Evolutionary conservation across 2,888 invertebrate species (phyloP), one percentile per base, ranked within the genome.

Genomic region (Axea sp.): DNA sequence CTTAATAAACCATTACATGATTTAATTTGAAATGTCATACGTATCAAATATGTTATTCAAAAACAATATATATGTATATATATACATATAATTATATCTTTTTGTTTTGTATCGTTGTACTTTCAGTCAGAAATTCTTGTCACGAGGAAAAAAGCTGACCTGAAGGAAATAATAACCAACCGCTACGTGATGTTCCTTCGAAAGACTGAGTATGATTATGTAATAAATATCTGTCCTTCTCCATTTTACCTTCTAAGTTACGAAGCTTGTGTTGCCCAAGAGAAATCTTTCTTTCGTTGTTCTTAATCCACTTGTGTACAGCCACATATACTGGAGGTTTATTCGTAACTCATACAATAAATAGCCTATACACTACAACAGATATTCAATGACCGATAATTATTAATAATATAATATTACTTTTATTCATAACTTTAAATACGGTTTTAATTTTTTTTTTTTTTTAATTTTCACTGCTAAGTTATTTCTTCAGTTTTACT

Each of bases 81-180:
- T 35, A 22, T 33, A 14, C 4, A 19, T 19, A 19, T 19, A 19
- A n/a, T n/a, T 19, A 19, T 19, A 19, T 19, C 2, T 22, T 39
- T 31, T 17, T 51, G 19, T 24, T 24, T 37, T 15, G 11, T 39
- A n/a, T n/a, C n/a, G n/a, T 24, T 41, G 17, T 37, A 9, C 26
- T 3, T 35, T 31, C 24, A 49, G 55, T 37, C 55, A 41, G 62
- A 57, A 78, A 85, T 85, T 84, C 82, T 53, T 76, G 81, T 85
- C 84, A 84, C 83, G 84, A 73, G 71, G n/a, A 69, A 75, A 68
- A 77, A 78, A 77, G 77, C 73, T 73, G 75, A 77, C 76, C 76
- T 62, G 78, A 71, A 79, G 76, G 78, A 83, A 84, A 83, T 82
- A 84, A 83, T 83, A 84, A 83, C 80, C 78, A 78, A 75, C 45